These are phyloP conservation scores for Hydrotaea diabolus DNA, from an alignment of 2,888 invertebrate genomes.

Conservation along the genomic window DNA sequence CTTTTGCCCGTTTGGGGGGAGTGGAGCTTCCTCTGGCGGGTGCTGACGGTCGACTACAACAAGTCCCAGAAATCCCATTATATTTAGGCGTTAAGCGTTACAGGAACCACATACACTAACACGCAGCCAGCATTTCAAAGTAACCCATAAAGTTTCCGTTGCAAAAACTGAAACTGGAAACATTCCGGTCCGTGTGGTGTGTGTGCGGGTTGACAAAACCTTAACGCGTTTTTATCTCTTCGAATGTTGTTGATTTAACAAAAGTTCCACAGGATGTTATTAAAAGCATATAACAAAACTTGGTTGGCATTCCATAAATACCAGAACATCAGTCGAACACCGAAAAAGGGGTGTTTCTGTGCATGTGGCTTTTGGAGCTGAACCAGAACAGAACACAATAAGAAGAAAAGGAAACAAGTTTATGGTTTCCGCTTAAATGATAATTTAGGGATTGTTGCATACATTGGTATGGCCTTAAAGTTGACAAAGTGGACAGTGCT, in stretches of 20 bases:
- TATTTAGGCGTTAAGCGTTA: slow-evolving; percentile 67
- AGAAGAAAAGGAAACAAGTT: slow-evolving; percentile 48
- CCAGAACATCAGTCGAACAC: slow-evolving; percentile 6
- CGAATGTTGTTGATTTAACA: slow-evolving; percentile 48
- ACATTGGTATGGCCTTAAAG: too few relatives aligned
- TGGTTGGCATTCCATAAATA: slow-evolving; percentile 62
- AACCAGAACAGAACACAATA: slow-evolving; percentile 19
- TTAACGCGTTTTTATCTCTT: slow-evolving; percentile 59
- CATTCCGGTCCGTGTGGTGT: slow-evolving; percentile 29
- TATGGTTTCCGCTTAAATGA: slow-evolving; percentile 66
- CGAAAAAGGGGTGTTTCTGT: slow-evolving; percentile 41
- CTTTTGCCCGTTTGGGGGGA: background rate
- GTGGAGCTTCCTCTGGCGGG: background rate
- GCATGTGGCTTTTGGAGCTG: slow-evolving; percentile 23
- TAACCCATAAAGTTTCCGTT: slow-evolving; percentile 53
- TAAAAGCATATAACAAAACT: slow-evolving; percentile 66
- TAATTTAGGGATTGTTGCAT: slow-evolving; percentile 51
- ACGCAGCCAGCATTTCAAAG: slow-evolving; percentile 31
- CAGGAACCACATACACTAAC: slow-evolving; percentile 42
- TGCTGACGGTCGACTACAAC: background rate
- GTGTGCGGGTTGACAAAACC: slow-evolving; percentile 41
- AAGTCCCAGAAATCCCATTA: slow-evolving; percentile 63
- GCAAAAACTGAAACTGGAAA: slow-evolving; percentile 11
- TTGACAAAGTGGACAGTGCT: too few relatives aligned
- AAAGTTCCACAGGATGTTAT: slow-evolving; percentile 67